Evolutionary conservation across 2,113 vertebrate genomes (phyloP).

Genomic region (Tyrannus savana): DNA sequence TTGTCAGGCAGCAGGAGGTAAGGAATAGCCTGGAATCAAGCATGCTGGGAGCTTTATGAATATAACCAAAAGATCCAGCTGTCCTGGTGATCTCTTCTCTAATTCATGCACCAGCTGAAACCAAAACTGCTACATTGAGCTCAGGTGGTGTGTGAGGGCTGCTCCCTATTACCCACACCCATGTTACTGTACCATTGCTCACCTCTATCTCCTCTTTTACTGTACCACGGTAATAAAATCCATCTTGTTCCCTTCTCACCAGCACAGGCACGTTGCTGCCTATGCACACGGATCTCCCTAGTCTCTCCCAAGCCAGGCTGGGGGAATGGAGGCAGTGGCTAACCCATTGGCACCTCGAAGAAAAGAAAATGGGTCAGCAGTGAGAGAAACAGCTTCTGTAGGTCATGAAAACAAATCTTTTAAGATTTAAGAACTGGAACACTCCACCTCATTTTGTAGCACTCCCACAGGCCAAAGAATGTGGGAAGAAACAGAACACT

Average conservation of each 20-base stretch:
- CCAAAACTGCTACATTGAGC: neutral
- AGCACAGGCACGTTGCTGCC: slow-evolving; percentile 72
- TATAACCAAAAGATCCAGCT: too few relatives aligned
- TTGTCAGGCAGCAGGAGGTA: neutral
- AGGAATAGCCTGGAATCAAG: neutral
- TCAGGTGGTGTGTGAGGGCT: neutral
- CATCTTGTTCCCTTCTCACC: slow-evolving; percentile 80
- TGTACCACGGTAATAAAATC: slow-evolving; percentile 82
- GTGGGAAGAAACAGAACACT: neutral
- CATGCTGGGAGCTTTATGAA: neutral
- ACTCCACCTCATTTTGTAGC: neutral
- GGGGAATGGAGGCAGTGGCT: neutral
- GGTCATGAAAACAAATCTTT: neutral
- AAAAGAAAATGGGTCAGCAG: slow-evolving; percentile 1
- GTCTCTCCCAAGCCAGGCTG: neutral
- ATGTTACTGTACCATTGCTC: neutral
- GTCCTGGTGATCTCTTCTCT: neutral
- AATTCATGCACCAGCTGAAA: neutral
- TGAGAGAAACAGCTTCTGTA: neutral
- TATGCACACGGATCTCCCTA: neutral
- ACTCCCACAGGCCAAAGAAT: neutral
- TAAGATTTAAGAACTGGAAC: neutral
- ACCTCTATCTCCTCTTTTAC: slow-evolving; percentile 80
- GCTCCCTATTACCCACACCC: neutral
- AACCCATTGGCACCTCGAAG: slow-evolving; percentile 62